Conservation (phyloP, 2,113 vertebrate genomes). For the Ciconia stormi region DNA sequence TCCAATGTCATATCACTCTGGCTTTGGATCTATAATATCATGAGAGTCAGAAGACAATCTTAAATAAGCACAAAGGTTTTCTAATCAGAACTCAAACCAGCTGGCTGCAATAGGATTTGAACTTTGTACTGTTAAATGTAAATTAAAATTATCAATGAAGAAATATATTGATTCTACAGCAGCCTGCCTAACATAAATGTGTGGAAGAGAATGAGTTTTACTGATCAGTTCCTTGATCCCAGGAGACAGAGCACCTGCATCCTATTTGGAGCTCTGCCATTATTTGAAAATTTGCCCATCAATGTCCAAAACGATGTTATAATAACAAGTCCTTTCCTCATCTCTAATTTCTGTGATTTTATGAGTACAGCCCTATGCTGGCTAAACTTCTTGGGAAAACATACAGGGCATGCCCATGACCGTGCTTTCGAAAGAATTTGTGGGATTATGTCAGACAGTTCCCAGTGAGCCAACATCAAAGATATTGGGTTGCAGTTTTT, state of each 20-base stretch:
- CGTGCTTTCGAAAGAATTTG: conserved; percentile 39
- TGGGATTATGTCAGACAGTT: conserved; percentile 54
- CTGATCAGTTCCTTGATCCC: not conserved
- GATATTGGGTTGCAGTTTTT: conserved; percentile 38
- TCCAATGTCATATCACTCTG: not conserved
- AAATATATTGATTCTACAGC: not conserved
- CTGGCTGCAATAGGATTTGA: not conserved
- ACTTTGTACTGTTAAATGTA: not conserved
- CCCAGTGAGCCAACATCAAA: conserved; percentile 43
- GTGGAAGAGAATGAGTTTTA: not conserved
- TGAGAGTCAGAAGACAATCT: not conserved
- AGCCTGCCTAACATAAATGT: not conserved
- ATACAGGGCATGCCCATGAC: conserved; percentile 15
- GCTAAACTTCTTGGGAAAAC: conserved; percentile 42
- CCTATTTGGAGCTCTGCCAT: not conserved
- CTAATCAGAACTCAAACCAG: not conserved
- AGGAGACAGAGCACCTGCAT: not conserved
- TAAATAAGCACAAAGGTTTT: not conserved
- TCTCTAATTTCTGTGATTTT: conserved; percentile 15
- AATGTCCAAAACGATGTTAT: not conserved
- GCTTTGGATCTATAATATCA: not conserved
- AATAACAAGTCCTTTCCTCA: conserved; percentile 31
- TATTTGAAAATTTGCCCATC: not conserved
- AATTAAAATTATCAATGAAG: not conserved
- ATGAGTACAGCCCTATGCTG: not conserved